These are phyloP conservation scores for Rattus norvegicus DNA, from an alignment of 2,113 vertebrate genomes.

Conservation along the genomic window DNA sequence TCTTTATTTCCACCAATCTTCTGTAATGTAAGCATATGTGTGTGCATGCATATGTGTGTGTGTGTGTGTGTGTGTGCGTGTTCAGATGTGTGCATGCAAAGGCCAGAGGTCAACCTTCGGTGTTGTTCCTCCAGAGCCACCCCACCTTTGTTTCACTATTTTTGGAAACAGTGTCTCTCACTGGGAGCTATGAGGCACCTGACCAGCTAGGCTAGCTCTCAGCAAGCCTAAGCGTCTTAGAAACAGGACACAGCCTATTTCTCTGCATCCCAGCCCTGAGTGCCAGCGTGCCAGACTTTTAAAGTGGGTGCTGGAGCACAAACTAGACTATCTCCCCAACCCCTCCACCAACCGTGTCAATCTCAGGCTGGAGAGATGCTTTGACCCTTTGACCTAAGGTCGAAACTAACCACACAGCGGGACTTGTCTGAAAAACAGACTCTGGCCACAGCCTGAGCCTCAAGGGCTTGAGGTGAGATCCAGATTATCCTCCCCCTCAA, in stretches of 20 bases:
- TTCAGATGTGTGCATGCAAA: background rate
- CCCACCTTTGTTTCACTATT: background rate
- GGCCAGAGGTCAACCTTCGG: background rate
- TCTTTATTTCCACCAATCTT: background rate
- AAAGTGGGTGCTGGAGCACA: background rate
- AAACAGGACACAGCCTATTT: background rate
- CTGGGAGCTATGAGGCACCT: background rate
- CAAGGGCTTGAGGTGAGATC: background rate
- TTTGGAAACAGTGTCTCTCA: background rate
- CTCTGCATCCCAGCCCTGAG: background rate
- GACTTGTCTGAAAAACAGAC: constrained; percentile 1
- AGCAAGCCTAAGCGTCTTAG: background rate
- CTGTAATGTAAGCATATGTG: background rate
- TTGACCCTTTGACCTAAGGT: background rate
- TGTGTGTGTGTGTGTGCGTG: background rate
- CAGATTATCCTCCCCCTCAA: background rate
- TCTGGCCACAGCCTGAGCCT: background rate
- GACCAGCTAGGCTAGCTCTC: background rate
- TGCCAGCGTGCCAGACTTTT: background rate
- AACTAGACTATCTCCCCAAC: background rate
- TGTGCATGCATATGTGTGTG: background rate
- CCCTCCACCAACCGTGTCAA: background rate
- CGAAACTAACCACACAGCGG: background rate
- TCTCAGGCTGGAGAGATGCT: background rate
- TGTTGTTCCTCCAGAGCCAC: background rate